A percentile compares a stretch with the other conserved stretches of the same genome.
Evolutionary conservation across 2,797 vertebrate genomes (phyloP).

Genomic region (Pelochelys cantorii): DNA sequence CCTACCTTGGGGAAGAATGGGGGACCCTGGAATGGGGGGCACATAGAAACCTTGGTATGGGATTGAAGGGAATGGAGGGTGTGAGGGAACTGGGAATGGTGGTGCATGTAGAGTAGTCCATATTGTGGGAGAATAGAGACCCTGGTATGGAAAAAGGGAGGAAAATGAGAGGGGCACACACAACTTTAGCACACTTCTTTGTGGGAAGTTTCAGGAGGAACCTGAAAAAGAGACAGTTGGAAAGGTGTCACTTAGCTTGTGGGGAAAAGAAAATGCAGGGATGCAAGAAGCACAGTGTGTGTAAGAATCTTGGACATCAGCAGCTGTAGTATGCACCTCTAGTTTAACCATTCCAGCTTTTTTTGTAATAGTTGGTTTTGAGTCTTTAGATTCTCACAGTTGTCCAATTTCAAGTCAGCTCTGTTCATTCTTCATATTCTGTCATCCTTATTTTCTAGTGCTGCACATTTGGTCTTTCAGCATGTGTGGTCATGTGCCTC

Average conservation of each 20-base stretch:
- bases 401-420: no score
- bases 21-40: no score
- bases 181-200: neutral
- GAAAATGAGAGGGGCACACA: neutral
- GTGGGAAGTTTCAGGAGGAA: neutral
- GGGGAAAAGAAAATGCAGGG: no score
- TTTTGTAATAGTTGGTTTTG: neutral
- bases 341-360: neutral
- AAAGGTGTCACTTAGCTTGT: neutral
- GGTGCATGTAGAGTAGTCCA: neutral
- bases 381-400: no score
- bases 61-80: neutral
- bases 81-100: neutral
- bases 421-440: no score
- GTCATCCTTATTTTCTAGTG: neutral
- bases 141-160: neutral
- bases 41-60: neutral
- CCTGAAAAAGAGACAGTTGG: neutral
- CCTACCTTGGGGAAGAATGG: neutral
- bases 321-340: no score
- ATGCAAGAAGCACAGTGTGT: no score
- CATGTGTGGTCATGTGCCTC: fast-evolving
- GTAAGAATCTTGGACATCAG: no score
- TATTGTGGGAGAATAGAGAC: neutral
- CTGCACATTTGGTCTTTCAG: neutral